Conservation (phyloP, 2,888 invertebrate genomes). For the Ditylenchus weischeri region DNA sequence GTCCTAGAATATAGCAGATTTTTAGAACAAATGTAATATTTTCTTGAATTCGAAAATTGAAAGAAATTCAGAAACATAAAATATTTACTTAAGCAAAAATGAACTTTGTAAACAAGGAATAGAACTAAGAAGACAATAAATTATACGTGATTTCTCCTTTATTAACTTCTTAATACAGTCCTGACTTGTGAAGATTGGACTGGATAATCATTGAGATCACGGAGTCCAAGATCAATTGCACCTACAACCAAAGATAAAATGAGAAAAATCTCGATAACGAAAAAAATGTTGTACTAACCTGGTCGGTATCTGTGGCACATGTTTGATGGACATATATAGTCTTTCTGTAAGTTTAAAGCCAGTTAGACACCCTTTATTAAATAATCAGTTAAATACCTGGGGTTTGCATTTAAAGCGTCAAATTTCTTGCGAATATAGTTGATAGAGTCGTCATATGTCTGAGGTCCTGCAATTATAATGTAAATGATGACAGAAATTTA, state of each 20-base stretch:
- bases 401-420: constrained; percentile 46
- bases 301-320: constrained; percentile 54
- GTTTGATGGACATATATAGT: constrained; percentile 45
- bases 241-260: constrained; percentile 29
- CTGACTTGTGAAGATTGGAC: constrained; percentile 55
- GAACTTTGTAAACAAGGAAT: too few relatives aligned
- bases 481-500: too few relatives aligned
- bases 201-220: constrained; percentile 57
- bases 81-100: too few relatives aligned
- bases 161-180: constrained; percentile 43
- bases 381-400: constrained; percentile 38
- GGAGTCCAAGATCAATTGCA: constrained; percentile 53
- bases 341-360: neutral
- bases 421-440: constrained; percentile 49
- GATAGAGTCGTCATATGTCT: constrained; percentile 48
- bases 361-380: too few relatives aligned
- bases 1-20: too few relatives aligned
- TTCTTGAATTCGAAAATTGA: too few relatives aligned
- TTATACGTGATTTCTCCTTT: too few relatives aligned
- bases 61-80: too few relatives aligned
- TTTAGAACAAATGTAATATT: too few relatives aligned
- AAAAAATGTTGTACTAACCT: constrained; percentile 11
- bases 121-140: too few relatives aligned
- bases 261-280: neutral
- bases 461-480: constrained; percentile 41